Percentiles rank a stretch among this genome's conserved stretches.
phyloP scores from a whole-genome alignment of 2,797 vertebrate genomes.

The Lacerta viridis region DNA sequence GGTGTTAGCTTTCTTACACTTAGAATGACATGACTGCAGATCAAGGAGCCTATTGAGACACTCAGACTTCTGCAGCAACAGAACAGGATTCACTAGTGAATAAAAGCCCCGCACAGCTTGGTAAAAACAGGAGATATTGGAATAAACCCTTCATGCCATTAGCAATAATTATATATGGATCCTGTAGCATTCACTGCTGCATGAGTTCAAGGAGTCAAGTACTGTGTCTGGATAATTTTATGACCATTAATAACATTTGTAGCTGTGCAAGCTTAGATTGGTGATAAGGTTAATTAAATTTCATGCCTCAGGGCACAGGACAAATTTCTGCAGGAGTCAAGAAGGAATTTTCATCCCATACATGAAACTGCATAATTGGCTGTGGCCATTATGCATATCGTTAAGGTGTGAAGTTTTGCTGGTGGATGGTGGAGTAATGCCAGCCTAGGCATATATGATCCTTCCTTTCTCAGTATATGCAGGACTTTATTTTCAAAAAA shows the following conservation, averaged over 20 bases:
- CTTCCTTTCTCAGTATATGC: constrained; percentile 13
- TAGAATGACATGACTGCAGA: background rate
- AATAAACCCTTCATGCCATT: constrained; percentile 49
- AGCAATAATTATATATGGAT: constrained; percentile 60
- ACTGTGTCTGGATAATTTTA: constrained; percentile 73
- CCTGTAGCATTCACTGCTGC: constrained; percentile 30
- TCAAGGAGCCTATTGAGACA: background rate
- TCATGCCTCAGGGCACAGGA: constrained; percentile 65
- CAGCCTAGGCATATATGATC: constrained; percentile 15
- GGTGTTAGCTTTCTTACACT: background rate
- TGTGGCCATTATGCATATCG: constrained; percentile 39
- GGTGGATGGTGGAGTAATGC: background rate
- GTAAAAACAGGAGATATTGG: constrained; percentile 21
- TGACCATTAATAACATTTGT: constrained; percentile 72
- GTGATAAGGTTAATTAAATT: constrained; percentile 78
- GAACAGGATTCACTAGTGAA: constrained; percentile 20
- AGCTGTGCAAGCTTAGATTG: constrained; percentile 67
- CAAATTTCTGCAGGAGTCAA: constrained; percentile 54
- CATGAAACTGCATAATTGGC: constrained; percentile 48
- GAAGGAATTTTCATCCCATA: constrained; percentile 59
- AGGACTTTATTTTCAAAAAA: background rate
- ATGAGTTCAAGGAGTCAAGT: constrained; percentile 72
- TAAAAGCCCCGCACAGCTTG: constrained; percentile 20
- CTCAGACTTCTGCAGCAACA: background rate
- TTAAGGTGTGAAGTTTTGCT: constrained; percentile 33